phyloP scores from a whole-genome alignment of 1,140 invertebrate species.

The Diachasma alloeum region DNA sequence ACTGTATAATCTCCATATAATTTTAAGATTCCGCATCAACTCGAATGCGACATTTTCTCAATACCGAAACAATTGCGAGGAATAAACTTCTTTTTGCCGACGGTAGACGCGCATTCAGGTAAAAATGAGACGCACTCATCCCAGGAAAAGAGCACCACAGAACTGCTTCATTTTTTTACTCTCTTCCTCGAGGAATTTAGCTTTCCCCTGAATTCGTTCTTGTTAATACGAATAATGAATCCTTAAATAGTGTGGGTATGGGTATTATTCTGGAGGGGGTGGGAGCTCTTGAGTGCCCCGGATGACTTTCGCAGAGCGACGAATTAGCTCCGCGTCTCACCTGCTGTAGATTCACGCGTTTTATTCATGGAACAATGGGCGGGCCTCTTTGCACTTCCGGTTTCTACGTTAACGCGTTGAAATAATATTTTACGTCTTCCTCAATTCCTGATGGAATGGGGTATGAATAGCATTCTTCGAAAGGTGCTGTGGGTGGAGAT shows the following conservation, averaged over 20 bases:
- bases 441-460: neutral
- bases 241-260: neutral
- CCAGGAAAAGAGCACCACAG: neutral
- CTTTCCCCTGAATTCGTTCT: neutral
- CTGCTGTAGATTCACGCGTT: neutral
- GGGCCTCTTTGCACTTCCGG: constrained; percentile 23
- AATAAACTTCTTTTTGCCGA: too few species aligned
- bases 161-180: neutral
- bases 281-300: neutral
- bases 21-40: too few species aligned
- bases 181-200: neutral
- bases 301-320: constrained; percentile 19
- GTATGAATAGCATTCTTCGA: neutral
- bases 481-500: neutral
- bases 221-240: constrained; percentile 9
- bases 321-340: constrained; percentile 21
- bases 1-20: too few species aligned
- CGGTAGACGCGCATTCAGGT: too few species aligned
- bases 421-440: neutral
- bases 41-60: too few species aligned
- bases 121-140: neutral
- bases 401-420: constrained; percentile 12
- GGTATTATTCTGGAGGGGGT: neutral
- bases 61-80: too few species aligned
- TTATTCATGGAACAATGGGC: constrained; percentile 13